A percentile compares a stretch with the other conserved stretches of the same genome.
Conservation (phyloP, 92 coral and sea anemone genomes). For the Epizoanthus rinbou region DNA sequence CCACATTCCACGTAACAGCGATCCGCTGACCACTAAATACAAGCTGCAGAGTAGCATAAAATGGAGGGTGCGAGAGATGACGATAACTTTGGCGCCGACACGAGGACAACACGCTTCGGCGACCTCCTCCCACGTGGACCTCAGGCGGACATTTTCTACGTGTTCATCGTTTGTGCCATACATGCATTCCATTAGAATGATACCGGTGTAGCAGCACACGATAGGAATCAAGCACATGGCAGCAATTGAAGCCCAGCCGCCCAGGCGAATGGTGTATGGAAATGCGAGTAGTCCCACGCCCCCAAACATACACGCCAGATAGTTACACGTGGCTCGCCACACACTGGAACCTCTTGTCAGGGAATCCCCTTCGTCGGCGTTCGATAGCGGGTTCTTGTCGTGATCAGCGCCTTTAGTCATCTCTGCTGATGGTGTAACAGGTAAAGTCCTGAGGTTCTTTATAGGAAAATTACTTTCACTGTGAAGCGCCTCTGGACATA, state of each 20-base stretch:
- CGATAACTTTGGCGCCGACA: conserved; percentile 10
- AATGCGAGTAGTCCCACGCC: conserved; percentile 23
- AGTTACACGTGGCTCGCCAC: conserved; percentile 30
- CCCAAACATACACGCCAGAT: conserved; percentile 25
- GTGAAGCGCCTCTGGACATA: no score
- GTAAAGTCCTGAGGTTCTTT: no score
- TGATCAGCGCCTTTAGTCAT: conserved; percentile 2
- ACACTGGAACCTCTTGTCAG: conserved; percentile 4
- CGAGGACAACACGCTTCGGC: conserved; percentile 37
- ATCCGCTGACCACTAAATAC: conserved; percentile 32
- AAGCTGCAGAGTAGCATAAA: conserved; percentile 24
- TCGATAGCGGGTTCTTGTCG: not conserved
- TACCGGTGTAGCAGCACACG: conserved; percentile 31
- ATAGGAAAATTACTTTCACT: no score
- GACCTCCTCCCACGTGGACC: conserved; percentile 15
- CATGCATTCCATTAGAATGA: conserved; percentile 29
- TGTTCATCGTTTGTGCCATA: not conserved
- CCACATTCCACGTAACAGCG: not conserved
- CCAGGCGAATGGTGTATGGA: conserved; percentile 29
- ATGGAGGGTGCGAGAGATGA: conserved; percentile 19
- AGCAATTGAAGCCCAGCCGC: conserved; percentile 26
- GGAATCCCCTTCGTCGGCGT: not conserved
- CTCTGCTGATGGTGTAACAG: no score
- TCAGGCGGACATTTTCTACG: conserved; percentile 15
- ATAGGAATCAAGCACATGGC: conserved; percentile 30